phyloP scores from a whole-genome alignment of 2,888 invertebrate genomes.

The Megalurothrips usitatus region DNA sequence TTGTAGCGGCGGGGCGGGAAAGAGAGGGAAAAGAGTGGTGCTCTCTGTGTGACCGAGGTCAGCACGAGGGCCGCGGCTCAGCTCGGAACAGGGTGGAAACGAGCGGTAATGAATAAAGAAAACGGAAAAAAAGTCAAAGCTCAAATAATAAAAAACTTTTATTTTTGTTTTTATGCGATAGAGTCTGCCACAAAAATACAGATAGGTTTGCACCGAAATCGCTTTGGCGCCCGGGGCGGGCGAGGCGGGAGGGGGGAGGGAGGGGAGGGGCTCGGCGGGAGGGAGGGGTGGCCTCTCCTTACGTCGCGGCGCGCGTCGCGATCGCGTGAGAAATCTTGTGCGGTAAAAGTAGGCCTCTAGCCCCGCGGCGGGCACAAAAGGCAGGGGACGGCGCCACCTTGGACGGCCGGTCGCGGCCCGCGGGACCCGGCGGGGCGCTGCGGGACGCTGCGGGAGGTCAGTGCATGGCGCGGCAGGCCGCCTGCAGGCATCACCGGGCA shows the following conservation, averaged over 20 bases:
- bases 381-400: not conserved
- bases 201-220: no score
- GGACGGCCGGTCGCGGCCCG: not conserved
- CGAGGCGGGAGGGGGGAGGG: not conserved
- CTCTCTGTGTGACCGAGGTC: no score
- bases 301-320: not conserved
- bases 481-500: not conserved
- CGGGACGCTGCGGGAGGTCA: not conserved
- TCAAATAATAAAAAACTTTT: no score
- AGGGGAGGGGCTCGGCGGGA: not conserved
- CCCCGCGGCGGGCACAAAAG: not conserved
- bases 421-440: not conserved
- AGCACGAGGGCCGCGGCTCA: no score
- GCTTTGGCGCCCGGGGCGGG: not conserved
- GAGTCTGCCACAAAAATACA: no score
- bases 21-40: no score
- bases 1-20: no score
- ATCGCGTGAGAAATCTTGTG: conserved; percentile 22
- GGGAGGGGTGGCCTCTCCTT: not conserved
- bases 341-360: conserved; percentile 14
- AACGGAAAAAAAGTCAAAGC: no score
- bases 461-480: not conserved
- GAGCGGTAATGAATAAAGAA: no score
- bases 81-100: no score
- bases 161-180: no score